A percentile compares a stretch with the other conserved stretches of the same genome.
Conservation (phyloP, 2,113 vertebrate genomes). For the Gambusia holbrooki region DNA sequence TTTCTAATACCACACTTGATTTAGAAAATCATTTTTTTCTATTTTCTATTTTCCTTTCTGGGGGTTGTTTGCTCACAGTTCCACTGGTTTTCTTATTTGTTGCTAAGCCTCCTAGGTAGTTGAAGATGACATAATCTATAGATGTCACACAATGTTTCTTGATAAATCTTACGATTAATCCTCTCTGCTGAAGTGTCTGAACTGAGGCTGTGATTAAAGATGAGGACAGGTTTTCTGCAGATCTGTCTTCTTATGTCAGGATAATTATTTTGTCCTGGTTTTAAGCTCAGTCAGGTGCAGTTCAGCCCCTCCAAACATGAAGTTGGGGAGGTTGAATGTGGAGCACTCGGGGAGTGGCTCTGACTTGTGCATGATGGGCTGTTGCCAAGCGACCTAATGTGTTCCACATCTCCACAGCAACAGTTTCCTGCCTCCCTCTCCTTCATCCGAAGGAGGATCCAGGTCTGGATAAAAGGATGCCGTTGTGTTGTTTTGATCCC, state of each 20-base stretch:
- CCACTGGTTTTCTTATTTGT: background rate
- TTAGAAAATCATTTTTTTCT: background rate
- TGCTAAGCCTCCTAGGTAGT: background rate
- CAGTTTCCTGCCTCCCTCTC: slow-evolving; percentile 75
- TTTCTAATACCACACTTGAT: background rate
- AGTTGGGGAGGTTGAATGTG: slow-evolving; percentile 23
- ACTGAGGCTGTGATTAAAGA: slow-evolving; percentile 31
- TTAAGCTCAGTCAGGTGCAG: slow-evolving; percentile 33
- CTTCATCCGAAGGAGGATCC: slow-evolving; percentile 50
- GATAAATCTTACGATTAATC: background rate
- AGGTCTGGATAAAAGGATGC: slow-evolving; percentile 29
- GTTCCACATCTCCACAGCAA: slow-evolving; percentile 78
- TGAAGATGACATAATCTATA: slow-evolving; percentile 18
- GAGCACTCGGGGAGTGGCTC: slow-evolving; percentile 67
- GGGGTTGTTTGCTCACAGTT: background rate
- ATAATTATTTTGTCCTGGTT: slow-evolving; percentile 21
- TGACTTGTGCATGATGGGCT: slow-evolving; percentile 68
- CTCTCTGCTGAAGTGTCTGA: slow-evolving; percentile 9
- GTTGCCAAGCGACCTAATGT: slow-evolving; percentile 80
- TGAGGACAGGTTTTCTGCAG: slow-evolving; percentile 18
- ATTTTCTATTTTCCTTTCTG: background rate
- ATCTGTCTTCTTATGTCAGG: slow-evolving; percentile 30
- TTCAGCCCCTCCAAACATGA: slow-evolving; percentile 44
- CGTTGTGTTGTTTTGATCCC: slow-evolving; percentile 10
- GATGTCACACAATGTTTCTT: background rate